Conservation (phyloP, 2,888 invertebrate genomes). For the Folsomia candida region DNA sequence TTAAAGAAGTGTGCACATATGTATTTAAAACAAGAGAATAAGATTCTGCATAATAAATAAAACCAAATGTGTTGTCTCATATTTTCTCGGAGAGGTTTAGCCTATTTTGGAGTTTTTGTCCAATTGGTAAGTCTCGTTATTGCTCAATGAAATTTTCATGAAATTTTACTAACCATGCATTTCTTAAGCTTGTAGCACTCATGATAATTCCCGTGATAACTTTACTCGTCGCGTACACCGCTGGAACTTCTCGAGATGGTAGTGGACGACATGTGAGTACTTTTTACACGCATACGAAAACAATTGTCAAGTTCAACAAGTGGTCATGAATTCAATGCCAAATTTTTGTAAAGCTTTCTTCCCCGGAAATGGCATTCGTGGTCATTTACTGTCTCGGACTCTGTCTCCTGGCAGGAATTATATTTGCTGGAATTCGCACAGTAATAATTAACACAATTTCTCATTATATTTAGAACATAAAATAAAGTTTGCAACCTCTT, state of each 20-base stretch:
- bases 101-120: conserved; percentile 11
- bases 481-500: not conserved
- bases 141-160: not conserved
- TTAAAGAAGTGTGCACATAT: too few relatives aligned
- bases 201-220: conserved; percentile 34
- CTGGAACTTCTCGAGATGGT: conserved; percentile 23
- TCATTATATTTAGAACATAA: not conserved
- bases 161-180: not conserved
- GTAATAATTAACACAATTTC: conserved; percentile 15
- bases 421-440: conserved; percentile 30
- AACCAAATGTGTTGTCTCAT: conserved; percentile 9
- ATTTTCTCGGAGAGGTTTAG: conserved; percentile 7
- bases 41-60: too few relatives aligned
- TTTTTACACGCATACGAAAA: not conserved
- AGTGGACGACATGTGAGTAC: conserved; percentile 29
- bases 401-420: conserved; percentile 25
- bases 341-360: conserved; percentile 18
- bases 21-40: too few relatives aligned
- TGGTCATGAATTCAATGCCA: not conserved
- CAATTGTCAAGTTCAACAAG: not conserved
- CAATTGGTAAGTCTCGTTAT: conserved; percentile 7
- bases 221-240: conserved; percentile 24
- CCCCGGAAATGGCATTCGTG: conserved; percentile 29
- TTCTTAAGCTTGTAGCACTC: conserved; percentile 27
- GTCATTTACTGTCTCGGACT: conserved; percentile 27